Base-by-base conservation (phyloP, 2,888 invertebrate species). In the Emmelina monodactyla region DNA sequence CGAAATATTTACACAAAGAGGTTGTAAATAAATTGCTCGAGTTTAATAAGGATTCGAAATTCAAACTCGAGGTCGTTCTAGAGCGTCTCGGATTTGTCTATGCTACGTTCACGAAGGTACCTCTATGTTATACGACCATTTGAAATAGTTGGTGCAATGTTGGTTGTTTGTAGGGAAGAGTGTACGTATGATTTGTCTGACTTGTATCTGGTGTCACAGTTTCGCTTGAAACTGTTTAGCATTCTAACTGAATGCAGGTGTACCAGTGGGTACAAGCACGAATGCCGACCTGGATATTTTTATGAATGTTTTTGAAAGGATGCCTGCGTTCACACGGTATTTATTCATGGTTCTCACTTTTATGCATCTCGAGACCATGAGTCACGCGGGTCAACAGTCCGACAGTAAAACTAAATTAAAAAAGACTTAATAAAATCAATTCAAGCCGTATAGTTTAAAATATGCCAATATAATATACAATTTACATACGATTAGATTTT, bases 401-500 rank as follows among this genome's bases (percentile, higher is more conserved):
- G 43, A 38, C 50, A 63, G 60, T 53, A 62, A 67, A 64, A 69
- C 69, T 66, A 69, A 65, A 57, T 62, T 70, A 69, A 75, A 73
- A 73, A 71, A 62, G 60, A 66, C 66, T 65, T 63, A 65, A 73
- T 71, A 75, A 70, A 54, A 52, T 38, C 51, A 53, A 62, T 70
- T 70, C 69, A 66, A 66, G n/a, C n/a, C n/a, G n/a, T n/a, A 25
- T 25, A 25, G 25, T 25, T 25, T 25, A 25, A 25, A 25, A 25
- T 25, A 11, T 25, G 25, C 9, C 3, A 7, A 9, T 25, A 25
- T n/a, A 25, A 25, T 25, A 25, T n/a, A 25, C 11, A n/a, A 25
- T 76, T 72, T 70, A 70, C 72, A 72, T 73, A 69, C n/a, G n/a
- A n/a, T n/a, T n/a, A n/a, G n/a, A n/a, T 65, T 51, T 65, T 65